phyloP scores from a whole-genome alignment of 2,888 invertebrate genomes.

The Drosophila neotestacea region DNA sequence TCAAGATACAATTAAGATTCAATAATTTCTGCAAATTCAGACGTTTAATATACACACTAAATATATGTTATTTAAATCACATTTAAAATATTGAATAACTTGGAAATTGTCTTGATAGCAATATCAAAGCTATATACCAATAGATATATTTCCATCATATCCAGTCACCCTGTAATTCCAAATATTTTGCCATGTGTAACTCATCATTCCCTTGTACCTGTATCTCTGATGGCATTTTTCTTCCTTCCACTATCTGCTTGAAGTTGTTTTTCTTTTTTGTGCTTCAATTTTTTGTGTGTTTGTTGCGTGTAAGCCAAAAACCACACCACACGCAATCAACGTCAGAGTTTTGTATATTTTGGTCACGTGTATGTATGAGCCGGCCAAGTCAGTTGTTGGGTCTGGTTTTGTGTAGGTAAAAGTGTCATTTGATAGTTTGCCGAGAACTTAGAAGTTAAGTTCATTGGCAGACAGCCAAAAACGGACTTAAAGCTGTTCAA shows the following conservation, averaged over 20 bases:
- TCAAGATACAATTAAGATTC: too few species aligned
- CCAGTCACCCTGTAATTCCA: conserved; percentile 39
- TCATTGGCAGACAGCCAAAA: conserved; percentile 32
- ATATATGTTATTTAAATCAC: too few species aligned
- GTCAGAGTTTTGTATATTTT: conserved; percentile 71
- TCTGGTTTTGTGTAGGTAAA: conserved; percentile 49
- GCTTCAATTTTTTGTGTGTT: background rate
- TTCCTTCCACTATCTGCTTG: conserved; percentile 17
- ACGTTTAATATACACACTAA: background rate
- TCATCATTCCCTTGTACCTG: conserved; percentile 29
- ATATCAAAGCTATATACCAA: background rate
- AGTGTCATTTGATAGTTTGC: conserved; percentile 74
- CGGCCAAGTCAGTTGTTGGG: conserved; percentile 15
- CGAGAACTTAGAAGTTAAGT: conserved; percentile 39
- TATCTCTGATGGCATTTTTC: conserved; percentile 18
- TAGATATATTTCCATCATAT: background rate
- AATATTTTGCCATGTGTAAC: conserved; percentile 35
- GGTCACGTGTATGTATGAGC: conserved; percentile 64
- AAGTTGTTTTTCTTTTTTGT: conserved; percentile 31
- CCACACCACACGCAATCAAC: conserved; percentile 73
- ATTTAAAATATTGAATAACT: too few species aligned
- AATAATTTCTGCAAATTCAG: background rate
- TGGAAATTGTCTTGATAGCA: too few species aligned
- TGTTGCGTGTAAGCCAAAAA: conserved; percentile 45
- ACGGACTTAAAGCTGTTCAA: conserved; percentile 53